These are phyloP conservation scores for Solenopsis fugax DNA, from an alignment of 1,140 invertebrate species.

Conservation along the genomic window DNA sequence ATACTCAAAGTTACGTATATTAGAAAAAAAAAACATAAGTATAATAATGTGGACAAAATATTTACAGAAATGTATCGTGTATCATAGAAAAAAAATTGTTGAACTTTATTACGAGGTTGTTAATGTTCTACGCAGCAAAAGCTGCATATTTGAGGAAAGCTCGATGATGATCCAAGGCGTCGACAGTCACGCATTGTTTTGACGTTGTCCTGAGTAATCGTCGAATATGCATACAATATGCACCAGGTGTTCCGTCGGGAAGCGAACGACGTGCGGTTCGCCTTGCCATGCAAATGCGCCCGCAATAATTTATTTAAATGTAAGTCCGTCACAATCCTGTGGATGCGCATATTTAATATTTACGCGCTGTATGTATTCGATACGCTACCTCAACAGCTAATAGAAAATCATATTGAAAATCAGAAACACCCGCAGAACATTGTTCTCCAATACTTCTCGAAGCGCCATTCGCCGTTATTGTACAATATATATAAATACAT, in stretches of 20 bases:
- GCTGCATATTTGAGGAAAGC: constrained; percentile 30
- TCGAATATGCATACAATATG: constrained; percentile 69
- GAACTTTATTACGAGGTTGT: neutral
- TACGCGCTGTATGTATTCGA: constrained; percentile 58
- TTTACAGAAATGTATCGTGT: neutral
- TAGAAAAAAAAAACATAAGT: neutral
- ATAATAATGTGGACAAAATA: too few species aligned
- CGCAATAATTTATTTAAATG: constrained; percentile 82
- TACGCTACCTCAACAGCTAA: constrained; percentile 61
- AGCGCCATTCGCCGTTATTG: neutral
- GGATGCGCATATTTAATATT: constrained; percentile 74
- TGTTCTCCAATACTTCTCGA: neutral
- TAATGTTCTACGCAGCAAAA: neutral
- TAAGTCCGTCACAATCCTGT: constrained; percentile 76
- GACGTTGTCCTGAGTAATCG: constrained; percentile 63
- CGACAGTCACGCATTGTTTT: constrained; percentile 69
- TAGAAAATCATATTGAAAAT: constrained; percentile 53
- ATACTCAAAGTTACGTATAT: neutral
- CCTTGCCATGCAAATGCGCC: constrained; percentile 79
- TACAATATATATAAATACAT: neutral
- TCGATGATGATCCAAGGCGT: constrained; percentile 65
- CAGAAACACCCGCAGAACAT: neutral
- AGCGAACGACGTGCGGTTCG: constrained; percentile 67
- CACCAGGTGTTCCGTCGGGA: constrained; percentile 74
- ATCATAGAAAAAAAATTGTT: neutral